These are phyloP conservation scores for Drosophila equinoxialis DNA, from an alignment of 1,140 invertebrate genomes.

Conservation along the genomic window DNA sequence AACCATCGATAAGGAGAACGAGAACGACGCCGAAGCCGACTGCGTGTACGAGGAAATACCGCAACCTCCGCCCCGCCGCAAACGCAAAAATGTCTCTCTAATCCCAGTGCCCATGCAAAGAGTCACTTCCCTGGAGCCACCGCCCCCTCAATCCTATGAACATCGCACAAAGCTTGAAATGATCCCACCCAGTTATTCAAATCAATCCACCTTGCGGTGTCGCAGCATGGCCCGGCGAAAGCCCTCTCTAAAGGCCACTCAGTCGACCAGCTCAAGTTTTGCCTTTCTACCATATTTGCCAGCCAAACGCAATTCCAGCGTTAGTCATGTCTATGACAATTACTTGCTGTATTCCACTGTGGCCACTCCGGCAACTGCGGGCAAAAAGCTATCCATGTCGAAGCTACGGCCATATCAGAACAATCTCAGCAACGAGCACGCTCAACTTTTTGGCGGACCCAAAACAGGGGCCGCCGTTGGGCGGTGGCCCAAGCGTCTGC, in stretches of 20 bases:
- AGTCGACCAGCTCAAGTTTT: conserved; percentile 78
- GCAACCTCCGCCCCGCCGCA: conserved; percentile 58
- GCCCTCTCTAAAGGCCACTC: conserved; percentile 67
- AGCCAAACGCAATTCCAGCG: conserved; percentile 76
- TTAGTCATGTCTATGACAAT: conserved; percentile 80
- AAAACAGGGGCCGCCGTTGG: conserved; percentile 17
- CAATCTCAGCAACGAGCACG: conserved; percentile 73
- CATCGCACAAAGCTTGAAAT: conserved; percentile 70
- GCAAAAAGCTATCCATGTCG: conserved; percentile 27
- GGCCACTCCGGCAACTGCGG: conserved; percentile 36
- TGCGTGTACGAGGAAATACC: conserved; percentile 21
- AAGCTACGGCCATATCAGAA: conserved; percentile 65
- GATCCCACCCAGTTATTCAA: conserved; percentile 77
- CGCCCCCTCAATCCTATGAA: conserved; percentile 54
- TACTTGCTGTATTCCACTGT: conserved; percentile 72
- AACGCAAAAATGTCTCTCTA: conserved; percentile 55
- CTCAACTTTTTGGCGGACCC: conserved; percentile 61
- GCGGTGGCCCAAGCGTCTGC: conserved; percentile 58
- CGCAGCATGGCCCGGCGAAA: conserved; percentile 46
- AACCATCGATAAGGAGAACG: conserved; percentile 43
- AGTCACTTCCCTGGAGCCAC: not conserved
- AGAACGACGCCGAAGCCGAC: not conserved
- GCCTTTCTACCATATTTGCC: conserved; percentile 77
- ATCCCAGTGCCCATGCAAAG: conserved; percentile 61
- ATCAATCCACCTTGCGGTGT: conserved; percentile 72